Conservation (phyloP, 2,797 vertebrate species). For the Melanotaenia parkinsoni region DNA sequence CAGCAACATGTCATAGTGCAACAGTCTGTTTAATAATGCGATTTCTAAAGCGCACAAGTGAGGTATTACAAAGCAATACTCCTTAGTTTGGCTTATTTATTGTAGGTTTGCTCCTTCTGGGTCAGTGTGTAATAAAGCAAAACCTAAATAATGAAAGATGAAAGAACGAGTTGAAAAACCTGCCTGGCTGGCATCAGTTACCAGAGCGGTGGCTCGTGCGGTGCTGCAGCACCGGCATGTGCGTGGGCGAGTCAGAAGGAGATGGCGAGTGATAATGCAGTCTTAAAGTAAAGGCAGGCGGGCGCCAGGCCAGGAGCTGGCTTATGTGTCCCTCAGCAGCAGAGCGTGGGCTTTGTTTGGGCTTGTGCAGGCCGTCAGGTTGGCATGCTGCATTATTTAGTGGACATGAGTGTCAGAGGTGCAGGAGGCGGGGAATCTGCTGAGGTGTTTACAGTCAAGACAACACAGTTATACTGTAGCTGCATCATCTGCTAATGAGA, state of each 20-base stretch:
- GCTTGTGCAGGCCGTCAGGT: slow-evolving; percentile 53
- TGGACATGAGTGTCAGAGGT: slow-evolving; percentile 47
- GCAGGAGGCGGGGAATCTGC: not conserved
- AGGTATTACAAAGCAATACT: too few species aligned
- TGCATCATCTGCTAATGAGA: not conserved
- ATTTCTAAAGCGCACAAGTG: too few species aligned
- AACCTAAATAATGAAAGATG: not conserved
- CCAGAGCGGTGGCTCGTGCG: too few species aligned
- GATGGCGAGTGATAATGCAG: slow-evolving; percentile 8
- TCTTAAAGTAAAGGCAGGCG: slow-evolving; percentile 12
- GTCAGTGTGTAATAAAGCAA: too few species aligned
- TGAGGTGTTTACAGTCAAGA: not conserved
- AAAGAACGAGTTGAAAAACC: not conserved
- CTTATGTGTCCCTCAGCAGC: slow-evolving; percentile 53
- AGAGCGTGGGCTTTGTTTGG: slow-evolving; percentile 65
- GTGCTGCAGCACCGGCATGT: slow-evolving; percentile 3
- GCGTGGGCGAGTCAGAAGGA: slow-evolving; percentile 20
- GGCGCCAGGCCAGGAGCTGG: slow-evolving; percentile 48
- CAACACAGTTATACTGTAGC: slow-evolving; percentile 5
- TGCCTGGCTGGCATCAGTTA: not conserved
- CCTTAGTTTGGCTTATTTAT: too few species aligned
- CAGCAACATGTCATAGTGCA: not conserved
- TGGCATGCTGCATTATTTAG: slow-evolving; percentile 73
- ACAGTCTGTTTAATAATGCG: not conserved
- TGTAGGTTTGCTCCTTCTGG: too few species aligned